phyloP scores from a whole-genome alignment of 2,888 invertebrate genomes.

The Eristalis intricaria region DNA sequence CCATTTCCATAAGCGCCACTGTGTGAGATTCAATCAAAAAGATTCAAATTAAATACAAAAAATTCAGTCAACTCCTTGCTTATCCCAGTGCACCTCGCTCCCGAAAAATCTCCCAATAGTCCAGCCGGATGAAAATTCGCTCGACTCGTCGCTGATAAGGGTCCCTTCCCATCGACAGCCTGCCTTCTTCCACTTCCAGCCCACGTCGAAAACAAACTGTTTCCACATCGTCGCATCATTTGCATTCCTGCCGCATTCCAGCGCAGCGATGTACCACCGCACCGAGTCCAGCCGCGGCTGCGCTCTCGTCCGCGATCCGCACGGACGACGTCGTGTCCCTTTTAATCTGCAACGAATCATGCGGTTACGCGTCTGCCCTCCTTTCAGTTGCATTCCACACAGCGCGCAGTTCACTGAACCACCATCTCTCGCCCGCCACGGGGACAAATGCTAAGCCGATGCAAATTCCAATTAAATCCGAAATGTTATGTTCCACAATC shows the following conservation, averaged over 20 bases:
- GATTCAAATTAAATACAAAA: too few relatives aligned
- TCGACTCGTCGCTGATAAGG: too few relatives aligned
- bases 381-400: slow-evolving; percentile 35
- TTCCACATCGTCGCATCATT: slow-evolving; percentile 16
- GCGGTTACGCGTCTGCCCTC: slow-evolving; percentile 31
- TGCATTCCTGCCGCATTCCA: slow-evolving; percentile 49
- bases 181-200: too few relatives aligned
- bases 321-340: slow-evolving; percentile 31
- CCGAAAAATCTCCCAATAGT: too few relatives aligned
- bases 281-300: slow-evolving; percentile 30
- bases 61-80: too few relatives aligned
- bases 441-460: slow-evolving; percentile 11
- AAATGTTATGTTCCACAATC: slow-evolving; percentile 23
- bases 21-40: too few relatives aligned
- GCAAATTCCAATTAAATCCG: slow-evolving; percentile 38
- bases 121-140: too few relatives aligned
- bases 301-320: slow-evolving; percentile 20
- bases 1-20: too few relatives aligned
- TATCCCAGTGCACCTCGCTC: too few relatives aligned
- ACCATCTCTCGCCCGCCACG: neutral
- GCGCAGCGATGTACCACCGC: neutral
- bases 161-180: too few relatives aligned
- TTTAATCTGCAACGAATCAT: slow-evolving; percentile 62
- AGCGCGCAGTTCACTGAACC: slow-evolving; percentile 20
- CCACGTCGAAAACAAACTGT: neutral